Conservation (phyloP, 2,113 vertebrate genomes). For the Ceratotherium simum region DNA sequence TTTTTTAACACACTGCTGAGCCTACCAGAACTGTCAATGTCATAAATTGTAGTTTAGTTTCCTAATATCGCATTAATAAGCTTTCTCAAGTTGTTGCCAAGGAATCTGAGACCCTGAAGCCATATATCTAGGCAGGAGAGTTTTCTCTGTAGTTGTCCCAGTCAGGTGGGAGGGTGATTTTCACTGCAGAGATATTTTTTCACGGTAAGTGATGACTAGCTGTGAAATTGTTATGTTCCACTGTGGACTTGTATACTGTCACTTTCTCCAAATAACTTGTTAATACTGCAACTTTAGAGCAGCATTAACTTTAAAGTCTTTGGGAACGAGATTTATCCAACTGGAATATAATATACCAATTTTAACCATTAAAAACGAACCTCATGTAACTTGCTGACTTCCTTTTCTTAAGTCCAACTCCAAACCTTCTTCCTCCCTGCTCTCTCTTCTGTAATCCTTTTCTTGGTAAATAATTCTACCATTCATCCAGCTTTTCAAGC, state of each 20-base stretch:
- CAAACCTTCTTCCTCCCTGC: neutral
- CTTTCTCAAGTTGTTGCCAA: neutral
- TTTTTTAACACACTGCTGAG: neutral
- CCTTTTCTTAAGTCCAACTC: neutral
- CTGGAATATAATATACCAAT: neutral
- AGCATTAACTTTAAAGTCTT: neutral
- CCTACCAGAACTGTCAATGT: neutral
- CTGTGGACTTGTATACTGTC: neutral
- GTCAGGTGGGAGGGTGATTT: neutral
- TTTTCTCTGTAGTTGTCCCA: constrained; percentile 27
- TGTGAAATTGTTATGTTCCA: constrained; percentile 16
- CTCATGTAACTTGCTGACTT: neutral
- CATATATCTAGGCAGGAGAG: neutral
- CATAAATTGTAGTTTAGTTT: constrained; percentile 10
- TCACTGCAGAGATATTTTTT: constrained; percentile 51
- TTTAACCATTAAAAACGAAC: neutral
- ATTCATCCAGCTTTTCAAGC: neutral
- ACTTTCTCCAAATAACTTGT: neutral
- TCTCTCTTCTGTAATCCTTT: neutral
- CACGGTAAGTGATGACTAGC: constrained; percentile 24
- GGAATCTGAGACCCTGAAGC: neutral
- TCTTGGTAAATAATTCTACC: neutral
- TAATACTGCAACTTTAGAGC: neutral
- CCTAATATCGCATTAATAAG: constrained; percentile 8
- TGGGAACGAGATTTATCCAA: neutral